A percentile compares a stretch with the other conserved stretches of the same genome.
These are phyloP conservation scores for Drosophila putrida DNA, from an alignment of 2,888 invertebrate genomes.

Conservation along the genomic window DNA sequence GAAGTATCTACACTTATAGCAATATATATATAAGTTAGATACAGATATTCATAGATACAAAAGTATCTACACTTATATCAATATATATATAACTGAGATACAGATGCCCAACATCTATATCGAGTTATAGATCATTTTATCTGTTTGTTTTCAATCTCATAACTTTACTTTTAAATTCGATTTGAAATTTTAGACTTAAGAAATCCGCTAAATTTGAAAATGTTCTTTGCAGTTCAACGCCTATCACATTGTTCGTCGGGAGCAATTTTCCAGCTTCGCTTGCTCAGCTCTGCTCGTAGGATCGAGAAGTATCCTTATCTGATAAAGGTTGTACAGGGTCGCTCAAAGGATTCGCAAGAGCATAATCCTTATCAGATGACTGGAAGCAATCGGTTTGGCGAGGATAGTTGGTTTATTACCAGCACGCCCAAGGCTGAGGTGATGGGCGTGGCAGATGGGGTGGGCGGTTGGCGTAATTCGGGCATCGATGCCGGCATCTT, in stretches of 20 bases:
- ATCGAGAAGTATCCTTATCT: slow-evolving; percentile 39
- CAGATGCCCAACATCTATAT: background rate
- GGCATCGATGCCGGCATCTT: slow-evolving; percentile 98
- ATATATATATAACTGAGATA: background rate
- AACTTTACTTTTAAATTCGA: background rate
- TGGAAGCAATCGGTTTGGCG: slow-evolving; percentile 50
- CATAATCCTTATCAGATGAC: background rate
- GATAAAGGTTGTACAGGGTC: slow-evolving; percentile 63
- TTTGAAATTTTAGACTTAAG: background rate
- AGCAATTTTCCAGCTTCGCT: background rate
- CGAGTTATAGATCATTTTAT: background rate
- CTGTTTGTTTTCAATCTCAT: background rate
- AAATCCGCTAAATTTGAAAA: slow-evolving; percentile 8
- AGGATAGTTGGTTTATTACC: slow-evolving; percentile 66
- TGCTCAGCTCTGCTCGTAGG: background rate
- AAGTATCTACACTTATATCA: background rate
- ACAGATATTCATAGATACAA: too few relatives aligned
- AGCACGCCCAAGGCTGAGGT: slow-evolving; percentile 60
- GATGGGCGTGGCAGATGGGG: slow-evolving; percentile 97
- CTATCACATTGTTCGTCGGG: background rate
- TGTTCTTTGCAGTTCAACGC: slow-evolving; percentile 18
- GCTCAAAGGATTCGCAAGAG: slow-evolving; percentile 27
- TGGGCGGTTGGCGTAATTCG: slow-evolving; percentile 98
- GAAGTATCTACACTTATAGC: slow-evolving; percentile 1
- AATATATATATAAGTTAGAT: too few relatives aligned